A percentile compares a stretch with the other conserved stretches of the same genome.
Conservation (phyloP, 2,113 vertebrate species). For the Lepus americanus region DNA sequence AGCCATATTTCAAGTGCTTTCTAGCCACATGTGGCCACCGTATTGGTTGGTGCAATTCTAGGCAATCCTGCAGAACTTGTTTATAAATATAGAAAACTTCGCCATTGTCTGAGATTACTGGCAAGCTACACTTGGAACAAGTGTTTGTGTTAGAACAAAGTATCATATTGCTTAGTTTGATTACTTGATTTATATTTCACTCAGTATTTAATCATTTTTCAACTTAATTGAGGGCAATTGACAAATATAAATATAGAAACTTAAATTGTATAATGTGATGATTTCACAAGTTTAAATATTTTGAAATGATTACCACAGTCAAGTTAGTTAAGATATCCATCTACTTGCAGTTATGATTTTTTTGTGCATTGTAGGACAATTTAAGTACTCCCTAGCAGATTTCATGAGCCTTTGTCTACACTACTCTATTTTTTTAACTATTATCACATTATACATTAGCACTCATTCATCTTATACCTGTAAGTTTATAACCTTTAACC, state of each 20-base stretch:
- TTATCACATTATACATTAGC: neutral
- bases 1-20: neutral
- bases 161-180: neutral
- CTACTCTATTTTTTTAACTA: neutral
- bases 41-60: neutral
- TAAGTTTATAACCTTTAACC: neutral
- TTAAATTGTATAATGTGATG: neutral
- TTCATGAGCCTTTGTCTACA: neutral
- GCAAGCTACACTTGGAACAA: neutral
- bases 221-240: neutral
- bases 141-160: neutral
- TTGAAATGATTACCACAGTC: no score
- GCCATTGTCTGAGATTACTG: neutral
- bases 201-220: neutral
- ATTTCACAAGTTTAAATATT: neutral
- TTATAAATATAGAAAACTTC: neutral
- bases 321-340: neutral
- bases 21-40: neutral
- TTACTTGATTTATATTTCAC: neutral
- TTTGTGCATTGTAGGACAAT: neutral
- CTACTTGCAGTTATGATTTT: neutral
- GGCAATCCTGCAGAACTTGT: neutral
- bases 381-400: neutral
- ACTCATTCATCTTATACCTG: neutral
- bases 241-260: neutral